Evolutionary conservation across 2,113 vertebrate genomes (phyloP).

Genomic region (Leptocoma aspasia): DNA sequence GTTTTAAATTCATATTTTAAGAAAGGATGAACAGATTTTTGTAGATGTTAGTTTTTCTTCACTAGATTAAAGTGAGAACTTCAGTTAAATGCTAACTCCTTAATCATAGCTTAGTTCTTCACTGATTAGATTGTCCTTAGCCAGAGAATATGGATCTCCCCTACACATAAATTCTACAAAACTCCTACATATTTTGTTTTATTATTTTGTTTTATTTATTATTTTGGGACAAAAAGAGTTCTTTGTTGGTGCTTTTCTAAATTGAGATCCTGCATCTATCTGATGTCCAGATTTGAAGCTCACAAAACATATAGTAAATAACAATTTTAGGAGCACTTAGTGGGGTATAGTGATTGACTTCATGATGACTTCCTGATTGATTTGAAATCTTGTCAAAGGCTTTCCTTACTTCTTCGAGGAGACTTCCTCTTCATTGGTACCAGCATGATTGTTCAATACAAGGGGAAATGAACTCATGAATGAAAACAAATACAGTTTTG

Average conservation of each 20-base stretch:
- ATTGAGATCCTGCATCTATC: neutral
- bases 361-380: neutral
- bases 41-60: neutral
- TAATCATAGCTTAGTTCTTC: neutral
- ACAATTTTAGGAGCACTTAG: neutral
- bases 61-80: neutral
- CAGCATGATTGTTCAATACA: neutral
- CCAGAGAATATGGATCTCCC: neutral
- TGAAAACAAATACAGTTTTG: neutral
- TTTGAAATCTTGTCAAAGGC: neutral
- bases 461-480: neutral
- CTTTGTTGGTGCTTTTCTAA: neutral
- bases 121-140: neutral
- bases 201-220: too few relatives aligned
- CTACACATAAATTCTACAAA: neutral
- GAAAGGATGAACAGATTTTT: neutral
- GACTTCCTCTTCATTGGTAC: neutral
- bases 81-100: neutral
- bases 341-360: neutral
- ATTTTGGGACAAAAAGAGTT: neutral
- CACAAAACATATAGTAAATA: neutral
- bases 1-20: neutral
- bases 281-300: neutral
- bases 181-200: neutral
- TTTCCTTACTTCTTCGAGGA: neutral